Evolutionary conservation across 1,140 invertebrate species (phyloP), one percentile per base, ranked within the genome.

Genomic region (Caenorhabditis brenneri): DNA sequence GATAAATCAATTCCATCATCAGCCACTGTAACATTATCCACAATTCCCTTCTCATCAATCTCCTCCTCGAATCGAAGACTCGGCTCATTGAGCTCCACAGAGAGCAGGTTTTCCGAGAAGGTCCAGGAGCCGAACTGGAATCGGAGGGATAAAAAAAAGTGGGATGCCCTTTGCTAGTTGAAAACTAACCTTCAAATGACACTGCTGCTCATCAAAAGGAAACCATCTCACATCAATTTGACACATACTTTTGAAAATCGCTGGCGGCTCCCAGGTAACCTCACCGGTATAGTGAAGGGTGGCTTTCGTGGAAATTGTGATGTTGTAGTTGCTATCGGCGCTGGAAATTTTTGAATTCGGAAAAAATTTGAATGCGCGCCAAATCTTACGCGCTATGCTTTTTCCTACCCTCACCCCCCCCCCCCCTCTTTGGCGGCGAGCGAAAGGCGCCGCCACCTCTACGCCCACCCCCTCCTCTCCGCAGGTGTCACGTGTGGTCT

Each of bases 231-330:
- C 96, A 92, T 98, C 95, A 87, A 98, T 97, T 86, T 91, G 90
- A 80, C 97, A 99, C 1, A 96, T 98, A 7, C 96, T 97, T 91
- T 99, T 99, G 91, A 97, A 99, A 90, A 99, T 98, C 9, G 97
- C 97, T 69, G 96, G 96, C 42, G 97, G 97, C 91, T 97, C 97
- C 97, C 97, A 99, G 29, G 95, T 93, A 36, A 98, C 96, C 92
- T 95, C 24, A 33, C 97, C 97, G 91, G 96, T 96, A 91, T 96
- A 94, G 91, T 92, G 89, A 49, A 93, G 85, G 0, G 92, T 93
- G 7, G 92, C 93, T 85, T 93, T 93, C 6, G 92, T 93, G 83
- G 91, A 90, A 19, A 93, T 89, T n/a, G 92, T 93, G 1, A 93
- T 91, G 83, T 93, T 92, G 85, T 92, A 93, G 81, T 92, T 91